These are phyloP conservation scores for Abrostola tripartita DNA, from an alignment of 2,888 invertebrate species.

Conservation along the genomic window DNA sequence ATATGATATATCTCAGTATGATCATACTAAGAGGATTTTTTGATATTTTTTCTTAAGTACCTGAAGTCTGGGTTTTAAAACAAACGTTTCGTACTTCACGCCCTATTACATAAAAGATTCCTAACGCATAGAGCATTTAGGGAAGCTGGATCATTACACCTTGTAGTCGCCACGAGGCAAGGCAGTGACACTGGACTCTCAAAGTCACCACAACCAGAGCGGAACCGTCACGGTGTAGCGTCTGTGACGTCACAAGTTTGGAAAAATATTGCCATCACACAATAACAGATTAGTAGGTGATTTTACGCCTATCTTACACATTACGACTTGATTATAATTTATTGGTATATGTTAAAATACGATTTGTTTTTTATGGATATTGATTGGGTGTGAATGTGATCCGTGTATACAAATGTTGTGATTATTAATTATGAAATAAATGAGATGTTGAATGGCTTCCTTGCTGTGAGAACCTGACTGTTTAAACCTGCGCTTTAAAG, in stretches of 20 bases:
- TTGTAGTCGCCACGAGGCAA: conserved; percentile 19
- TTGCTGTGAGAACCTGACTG: not conserved
- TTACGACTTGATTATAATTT: conserved; percentile 21
- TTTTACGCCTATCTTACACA: conserved; percentile 33
- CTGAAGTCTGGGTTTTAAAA: too few relatives aligned
- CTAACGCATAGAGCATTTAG: too few relatives aligned
- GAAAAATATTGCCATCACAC: conserved; percentile 40
- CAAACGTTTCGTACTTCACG: too few relatives aligned
- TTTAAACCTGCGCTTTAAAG: not conserved
- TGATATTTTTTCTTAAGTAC: too few relatives aligned
- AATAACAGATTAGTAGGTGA: conserved; percentile 25
- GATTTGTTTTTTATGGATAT: not conserved
- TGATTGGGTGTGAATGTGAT: not conserved
- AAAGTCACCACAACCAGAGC: conserved; percentile 74
- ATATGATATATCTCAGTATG: too few relatives aligned
- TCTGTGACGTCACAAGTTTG: conserved; percentile 60
- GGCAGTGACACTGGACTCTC: conserved; percentile 67
- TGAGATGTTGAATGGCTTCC: not conserved
- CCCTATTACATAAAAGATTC: too few relatives aligned
- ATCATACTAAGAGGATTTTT: too few relatives aligned
- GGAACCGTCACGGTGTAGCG: conserved; percentile 65
- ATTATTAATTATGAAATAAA: not conserved
- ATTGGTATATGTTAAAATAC: conserved; percentile 1
- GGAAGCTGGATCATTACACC: not conserved
- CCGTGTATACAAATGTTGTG: not conserved